Conservation (phyloP, 2,113 vertebrate genomes). For the Probosciger aterrimus region DNA sequence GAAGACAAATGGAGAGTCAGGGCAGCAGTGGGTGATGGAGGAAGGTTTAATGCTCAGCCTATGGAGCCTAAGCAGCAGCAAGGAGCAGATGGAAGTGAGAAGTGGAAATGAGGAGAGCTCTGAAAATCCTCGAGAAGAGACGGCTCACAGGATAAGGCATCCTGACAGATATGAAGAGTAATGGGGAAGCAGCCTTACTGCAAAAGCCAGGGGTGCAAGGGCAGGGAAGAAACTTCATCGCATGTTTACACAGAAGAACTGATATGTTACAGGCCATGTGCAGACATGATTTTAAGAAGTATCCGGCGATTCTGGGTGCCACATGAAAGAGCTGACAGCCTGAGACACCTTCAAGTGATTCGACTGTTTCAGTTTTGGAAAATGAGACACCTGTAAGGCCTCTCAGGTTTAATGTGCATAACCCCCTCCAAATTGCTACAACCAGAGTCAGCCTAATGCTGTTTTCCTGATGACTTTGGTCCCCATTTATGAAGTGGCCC, state of each 20-base stretch:
- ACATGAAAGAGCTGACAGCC: background rate
- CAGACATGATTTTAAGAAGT: background rate
- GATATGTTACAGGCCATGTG: background rate
- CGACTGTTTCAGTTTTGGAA: background rate
- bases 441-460: background rate
- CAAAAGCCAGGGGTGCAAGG: background rate
- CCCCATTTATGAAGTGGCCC: background rate
- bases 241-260: background rate
- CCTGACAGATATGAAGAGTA: background rate
- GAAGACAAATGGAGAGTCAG: background rate
- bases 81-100: background rate
- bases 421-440: background rate
- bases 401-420: background rate
- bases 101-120: background rate
- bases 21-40: background rate
- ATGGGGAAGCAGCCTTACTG: background rate
- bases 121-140: background rate
- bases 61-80: background rate
- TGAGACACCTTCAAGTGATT: background rate
- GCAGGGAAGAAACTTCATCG: background rate
- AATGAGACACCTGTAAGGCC: background rate
- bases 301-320: background rate
- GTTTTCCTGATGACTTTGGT: background rate
- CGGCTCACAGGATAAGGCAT: background rate
- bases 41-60: background rate